Evolutionary conservation across 2,888 invertebrate species (phyloP).

Genomic region (Thysanoteuthis rhombus): DNA sequence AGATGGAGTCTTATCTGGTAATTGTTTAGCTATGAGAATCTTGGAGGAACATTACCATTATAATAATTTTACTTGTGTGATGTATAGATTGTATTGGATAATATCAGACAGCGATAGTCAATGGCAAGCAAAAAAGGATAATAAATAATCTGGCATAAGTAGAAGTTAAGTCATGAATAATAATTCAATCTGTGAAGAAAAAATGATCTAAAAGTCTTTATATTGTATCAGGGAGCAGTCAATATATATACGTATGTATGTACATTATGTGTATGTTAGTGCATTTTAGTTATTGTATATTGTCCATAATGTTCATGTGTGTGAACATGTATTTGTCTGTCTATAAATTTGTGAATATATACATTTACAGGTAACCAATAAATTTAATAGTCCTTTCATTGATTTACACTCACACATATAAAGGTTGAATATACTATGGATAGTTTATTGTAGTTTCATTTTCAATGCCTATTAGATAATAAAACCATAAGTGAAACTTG

Average conservation of each 20-base stretch:
- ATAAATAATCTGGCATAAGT: neutral
- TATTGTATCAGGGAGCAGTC: neutral
- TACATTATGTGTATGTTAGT: neutral
- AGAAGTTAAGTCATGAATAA: neutral
- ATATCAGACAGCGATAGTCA: neutral
- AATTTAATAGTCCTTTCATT: neutral
- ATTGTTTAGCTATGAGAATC: constrained; percentile 12
- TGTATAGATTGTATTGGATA: neutral
- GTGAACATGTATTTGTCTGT: neutral
- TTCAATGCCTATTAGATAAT: neutral
- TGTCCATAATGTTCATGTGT: neutral
- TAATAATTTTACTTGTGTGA: neutral
- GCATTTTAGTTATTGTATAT: neutral
- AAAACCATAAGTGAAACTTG: neutral
- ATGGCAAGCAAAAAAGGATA: neutral
- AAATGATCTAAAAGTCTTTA: neutral
- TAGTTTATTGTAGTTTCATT: neutral
- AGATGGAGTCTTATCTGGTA: neutral
- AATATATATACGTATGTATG: neutral
- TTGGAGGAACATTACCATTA: neutral
- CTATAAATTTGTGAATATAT: neutral
- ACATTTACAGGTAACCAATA: neutral
- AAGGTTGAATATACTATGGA: neutral
- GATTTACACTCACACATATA: neutral
- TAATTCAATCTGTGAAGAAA: neutral